Conservation (phyloP, 2,797 vertebrate species). For the Notolepis coatsorum region DNA sequence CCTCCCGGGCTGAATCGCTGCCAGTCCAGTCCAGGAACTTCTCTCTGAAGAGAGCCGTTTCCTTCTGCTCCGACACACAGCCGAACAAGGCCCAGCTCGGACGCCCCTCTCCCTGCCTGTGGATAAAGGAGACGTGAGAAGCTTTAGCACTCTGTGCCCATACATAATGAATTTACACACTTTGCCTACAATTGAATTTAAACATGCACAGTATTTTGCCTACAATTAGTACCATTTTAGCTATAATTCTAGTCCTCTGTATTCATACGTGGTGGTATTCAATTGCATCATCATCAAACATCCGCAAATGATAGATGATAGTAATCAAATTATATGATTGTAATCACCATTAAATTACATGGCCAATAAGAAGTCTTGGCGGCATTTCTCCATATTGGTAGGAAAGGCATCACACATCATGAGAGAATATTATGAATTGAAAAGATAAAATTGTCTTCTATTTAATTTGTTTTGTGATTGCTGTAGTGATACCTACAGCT, state of each 20-base stretch:
- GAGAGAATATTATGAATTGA: too few species aligned
- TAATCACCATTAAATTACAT: too few species aligned
- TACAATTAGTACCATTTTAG: background rate
- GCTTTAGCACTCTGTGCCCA: background rate
- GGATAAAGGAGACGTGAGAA: conserved; percentile 5
- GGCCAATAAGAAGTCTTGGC: too few species aligned
- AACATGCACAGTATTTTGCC: background rate
- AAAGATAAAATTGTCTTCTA: too few species aligned
- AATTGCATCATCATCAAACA: too few species aligned
- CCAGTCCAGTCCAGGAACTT: conserved; percentile 81
- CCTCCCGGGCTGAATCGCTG: conserved; percentile 7
- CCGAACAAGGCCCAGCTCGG: conserved; percentile 83
- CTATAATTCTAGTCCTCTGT: background rate
- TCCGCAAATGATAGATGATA: too few species aligned
- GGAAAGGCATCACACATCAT: too few species aligned
- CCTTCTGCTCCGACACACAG: conserved; percentile 70
- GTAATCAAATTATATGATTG: too few species aligned
- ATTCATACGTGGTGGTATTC: background rate
- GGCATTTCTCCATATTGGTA: too few species aligned
- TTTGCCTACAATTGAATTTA: background rate
- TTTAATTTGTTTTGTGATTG: too few species aligned
- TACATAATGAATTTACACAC: background rate
- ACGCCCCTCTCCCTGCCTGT: conserved; percentile 78
- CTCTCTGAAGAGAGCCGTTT: conserved; percentile 82
- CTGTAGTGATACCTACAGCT: too few species aligned